Evolutionary conservation across 2,113 vertebrate genomes (phyloP), one percentile per base, ranked within the genome.

Genomic region (Periophthalmus modestus): DNA sequence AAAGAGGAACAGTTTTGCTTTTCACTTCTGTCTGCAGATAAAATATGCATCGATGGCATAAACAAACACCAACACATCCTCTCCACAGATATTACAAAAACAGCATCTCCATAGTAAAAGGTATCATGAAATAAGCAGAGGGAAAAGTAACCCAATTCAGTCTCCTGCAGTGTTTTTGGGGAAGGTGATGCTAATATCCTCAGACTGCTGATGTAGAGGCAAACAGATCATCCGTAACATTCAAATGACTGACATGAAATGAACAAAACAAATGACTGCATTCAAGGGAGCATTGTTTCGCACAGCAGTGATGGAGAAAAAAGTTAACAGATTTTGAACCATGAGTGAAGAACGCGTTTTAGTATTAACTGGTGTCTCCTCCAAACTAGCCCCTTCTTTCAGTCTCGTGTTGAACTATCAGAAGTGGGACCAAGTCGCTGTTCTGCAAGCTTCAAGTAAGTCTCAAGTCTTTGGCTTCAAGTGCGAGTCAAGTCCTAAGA

Each of bases 1-100:
- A 58, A 58, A 24, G 55, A 24, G 55, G 55, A 23, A 24, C 55
- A 15, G 55, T 58, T 58, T 61, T 33, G 58, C 24, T 33, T 16
- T 33, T 33, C 24, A 13, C 33, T 61, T 15, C 14, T 61, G 54
- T 57, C 54, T 61, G 24, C 55, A 24, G 55, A 58, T 58, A 58
- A 58, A 58, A 24, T 58, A 58, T 58, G 55, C 55, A 58, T 58
- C 13, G 55, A 58, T 58, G 21, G 55, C 23, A 58, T 58, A 58
- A 58, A 58, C 55, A 58, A 58, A 24, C 55, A 24, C 55, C 23
- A 10, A 58, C 55, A 24, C 55, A 24, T 58, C 23, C 21, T 24
- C 11, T 24, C 21, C 13, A 21, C 55, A 58, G 7, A 23, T 58
- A 58, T 58, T 58, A 58, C 23, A 23, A 11, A 58, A 58, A 58